These are phyloP conservation scores for Lateolabrax maculatus DNA, from an alignment of 2,797 vertebrate genomes.

Conservation along the genomic window DNA sequence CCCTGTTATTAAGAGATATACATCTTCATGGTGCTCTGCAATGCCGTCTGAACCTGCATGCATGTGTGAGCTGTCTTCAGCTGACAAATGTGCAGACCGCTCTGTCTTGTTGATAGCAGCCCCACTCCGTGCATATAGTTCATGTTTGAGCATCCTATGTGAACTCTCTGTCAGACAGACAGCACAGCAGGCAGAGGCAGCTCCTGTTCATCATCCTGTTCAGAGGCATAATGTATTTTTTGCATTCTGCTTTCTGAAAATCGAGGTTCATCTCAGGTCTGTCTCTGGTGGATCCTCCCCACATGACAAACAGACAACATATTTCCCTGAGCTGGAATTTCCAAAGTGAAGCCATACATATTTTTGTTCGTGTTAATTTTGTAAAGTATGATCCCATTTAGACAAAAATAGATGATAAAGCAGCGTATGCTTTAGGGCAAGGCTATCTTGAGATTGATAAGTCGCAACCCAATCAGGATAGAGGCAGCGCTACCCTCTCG, in stretches of 20 bases:
- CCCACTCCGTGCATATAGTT: constrained; percentile 15
- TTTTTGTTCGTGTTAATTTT: constrained; percentile 4
- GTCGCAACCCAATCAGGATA: too few relatives aligned
- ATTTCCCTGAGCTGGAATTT: constrained; percentile 14
- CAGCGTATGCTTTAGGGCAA: too few relatives aligned
- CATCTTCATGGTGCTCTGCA: constrained; percentile 21
- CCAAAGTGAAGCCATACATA: constrained; percentile 8
- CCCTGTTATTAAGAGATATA: constrained; percentile 9
- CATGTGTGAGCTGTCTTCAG: constrained; percentile 9
- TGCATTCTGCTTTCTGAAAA: constrained; percentile 25
- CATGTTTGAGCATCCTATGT: constrained; percentile 23
- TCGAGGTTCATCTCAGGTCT: constrained; percentile 13
- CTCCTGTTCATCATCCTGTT: constrained; percentile 31
- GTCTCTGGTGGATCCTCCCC: not conserved
- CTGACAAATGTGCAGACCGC: constrained; percentile 1
- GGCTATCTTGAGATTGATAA: too few relatives aligned
- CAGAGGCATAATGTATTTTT: constrained; percentile 26
- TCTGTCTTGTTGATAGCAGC: constrained; percentile 29
- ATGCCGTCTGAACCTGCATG: not conserved
- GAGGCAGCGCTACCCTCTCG: too few relatives aligned
- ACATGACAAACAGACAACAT: constrained; percentile 1
- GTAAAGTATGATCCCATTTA: too few relatives aligned
- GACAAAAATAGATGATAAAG: too few relatives aligned
- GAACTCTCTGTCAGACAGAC: constrained; percentile 37
- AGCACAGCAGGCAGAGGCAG: constrained; percentile 16